Evolutionary conservation across 2,797 vertebrate genomes (phyloP).

Genomic region (Protonibea diacanthus): DNA sequence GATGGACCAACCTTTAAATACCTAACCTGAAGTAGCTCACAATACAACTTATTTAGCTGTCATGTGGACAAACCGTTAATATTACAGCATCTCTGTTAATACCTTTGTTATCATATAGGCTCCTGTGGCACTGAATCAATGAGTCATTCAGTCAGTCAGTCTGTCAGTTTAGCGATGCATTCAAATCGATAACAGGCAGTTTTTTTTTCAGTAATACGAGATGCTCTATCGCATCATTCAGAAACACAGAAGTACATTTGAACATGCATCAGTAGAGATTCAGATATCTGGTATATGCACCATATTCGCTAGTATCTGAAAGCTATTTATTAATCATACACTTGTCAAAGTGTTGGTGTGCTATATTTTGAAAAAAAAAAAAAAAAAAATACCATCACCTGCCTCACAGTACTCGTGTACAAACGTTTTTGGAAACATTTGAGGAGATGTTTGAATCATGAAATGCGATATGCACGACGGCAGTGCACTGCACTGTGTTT

Average conservation of each 20-base stretch:
- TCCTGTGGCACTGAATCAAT: conserved; percentile 29
- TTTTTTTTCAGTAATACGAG: conserved; percentile 7
- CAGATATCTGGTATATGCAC: conserved; percentile 10
- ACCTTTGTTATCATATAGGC: conserved; percentile 36
- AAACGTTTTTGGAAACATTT: conserved; percentile 18
- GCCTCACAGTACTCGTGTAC: neutral
- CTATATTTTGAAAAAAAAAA: neutral
- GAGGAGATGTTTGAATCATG: conserved; percentile 6
- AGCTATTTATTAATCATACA: conserved; percentile 27
- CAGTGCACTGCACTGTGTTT: conserved; percentile 7
- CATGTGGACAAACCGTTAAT: conserved; percentile 4
- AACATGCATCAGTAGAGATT: conserved; percentile 56
- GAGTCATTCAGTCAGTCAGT: neutral
- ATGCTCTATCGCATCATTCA: conserved; percentile 12
- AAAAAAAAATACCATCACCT: neutral
- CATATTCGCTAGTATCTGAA: conserved; percentile 22
- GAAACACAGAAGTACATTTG: conserved; percentile 19
- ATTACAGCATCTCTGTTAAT: conserved; percentile 20
- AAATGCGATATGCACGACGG: conserved; percentile 5
- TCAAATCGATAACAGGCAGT: conserved; percentile 27
- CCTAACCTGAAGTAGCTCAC: conserved; percentile 8
- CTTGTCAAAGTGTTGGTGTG: conserved; percentile 43
- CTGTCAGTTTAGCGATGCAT: conserved; percentile 35
- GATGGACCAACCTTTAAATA: neutral
- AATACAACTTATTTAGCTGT: conserved; percentile 5